phyloP scores from a whole-genome alignment of 2,797 vertebrate species.

The Champsocephalus esox region DNA sequence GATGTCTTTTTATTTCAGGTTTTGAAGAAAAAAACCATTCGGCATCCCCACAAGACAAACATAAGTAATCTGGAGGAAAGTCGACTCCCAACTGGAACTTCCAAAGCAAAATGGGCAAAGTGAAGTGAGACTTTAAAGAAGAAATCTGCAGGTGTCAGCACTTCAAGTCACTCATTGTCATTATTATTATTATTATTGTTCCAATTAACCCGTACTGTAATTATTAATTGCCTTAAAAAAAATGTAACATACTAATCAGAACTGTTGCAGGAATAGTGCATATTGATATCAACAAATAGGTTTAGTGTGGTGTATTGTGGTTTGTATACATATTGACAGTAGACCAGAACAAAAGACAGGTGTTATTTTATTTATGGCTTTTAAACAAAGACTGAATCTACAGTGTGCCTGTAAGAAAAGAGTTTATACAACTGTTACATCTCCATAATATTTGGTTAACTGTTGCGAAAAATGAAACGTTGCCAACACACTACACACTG shows the following conservation, averaged over 20 bases:
- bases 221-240: too few relatives aligned
- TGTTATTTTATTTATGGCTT: constrained; percentile 61
- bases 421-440: constrained; percentile 31
- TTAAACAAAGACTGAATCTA: constrained; percentile 58
- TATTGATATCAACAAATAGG: background rate
- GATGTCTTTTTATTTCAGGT: constrained; percentile 25
- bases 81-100: constrained; percentile 65
- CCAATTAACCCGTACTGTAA: too few relatives aligned
- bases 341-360: constrained; percentile 27
- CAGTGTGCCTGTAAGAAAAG: constrained; percentile 25
- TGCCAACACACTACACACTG: constrained; percentile 33
- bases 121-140: constrained; percentile 76
- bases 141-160: constrained; percentile 86
- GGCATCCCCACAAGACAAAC: constrained; percentile 81
- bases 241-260: background rate
- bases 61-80: constrained; percentile 74
- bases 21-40: constrained; percentile 77
- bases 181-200: too few relatives aligned
- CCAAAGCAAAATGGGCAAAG: constrained; percentile 53
- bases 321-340: constrained; percentile 6
- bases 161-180: constrained; percentile 67
- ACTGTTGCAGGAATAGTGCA: background rate
- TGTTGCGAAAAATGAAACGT: constrained; percentile 26
- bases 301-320: background rate
- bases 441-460: constrained; percentile 35